Conservation (phyloP, 2,797 vertebrate species). For the Tragelaphus eurycerus region DNA sequence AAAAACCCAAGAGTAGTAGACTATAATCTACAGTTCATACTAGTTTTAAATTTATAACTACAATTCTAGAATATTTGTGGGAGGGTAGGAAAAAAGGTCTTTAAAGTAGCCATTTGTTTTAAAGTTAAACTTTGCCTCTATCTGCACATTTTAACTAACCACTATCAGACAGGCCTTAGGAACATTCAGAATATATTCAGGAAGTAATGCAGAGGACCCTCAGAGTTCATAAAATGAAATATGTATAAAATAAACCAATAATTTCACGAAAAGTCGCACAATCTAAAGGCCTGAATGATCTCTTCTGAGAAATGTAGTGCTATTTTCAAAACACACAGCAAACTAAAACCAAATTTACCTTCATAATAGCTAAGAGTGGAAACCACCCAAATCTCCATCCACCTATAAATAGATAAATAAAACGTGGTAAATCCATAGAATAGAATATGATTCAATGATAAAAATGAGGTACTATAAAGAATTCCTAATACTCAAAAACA, state of each 20-base stretch:
- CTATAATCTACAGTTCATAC: not conserved
- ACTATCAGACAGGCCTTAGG: not conserved
- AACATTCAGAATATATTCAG: slow-evolving; percentile 5
- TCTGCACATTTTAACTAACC: not conserved
- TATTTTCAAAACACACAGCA: not conserved
- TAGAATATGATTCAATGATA: slow-evolving; percentile 10
- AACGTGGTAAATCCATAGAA: not conserved
- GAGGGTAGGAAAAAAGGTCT: not conserved
- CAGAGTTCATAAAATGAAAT: not conserved
- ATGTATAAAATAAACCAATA: not conserved
- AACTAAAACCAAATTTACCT: slow-evolving; percentile 23
- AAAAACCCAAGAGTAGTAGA: not conserved
- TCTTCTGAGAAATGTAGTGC: not conserved
- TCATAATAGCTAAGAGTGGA: not conserved
- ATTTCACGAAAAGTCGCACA: not conserved
- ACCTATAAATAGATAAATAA: not conserved
- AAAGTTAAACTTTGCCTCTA: not conserved
- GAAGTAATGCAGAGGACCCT: not conserved
- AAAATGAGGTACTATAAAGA: not conserved
- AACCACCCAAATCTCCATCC: not conserved
- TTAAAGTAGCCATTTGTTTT: not conserved
- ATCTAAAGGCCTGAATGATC: not conserved
- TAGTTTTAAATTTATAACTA: not conserved
- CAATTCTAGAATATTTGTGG: not conserved
- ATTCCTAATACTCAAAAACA: not conserved